Base-by-base conservation (phyloP, 2,113 vertebrate genomes). In the Heterotilapia buettikoferi region DNA sequence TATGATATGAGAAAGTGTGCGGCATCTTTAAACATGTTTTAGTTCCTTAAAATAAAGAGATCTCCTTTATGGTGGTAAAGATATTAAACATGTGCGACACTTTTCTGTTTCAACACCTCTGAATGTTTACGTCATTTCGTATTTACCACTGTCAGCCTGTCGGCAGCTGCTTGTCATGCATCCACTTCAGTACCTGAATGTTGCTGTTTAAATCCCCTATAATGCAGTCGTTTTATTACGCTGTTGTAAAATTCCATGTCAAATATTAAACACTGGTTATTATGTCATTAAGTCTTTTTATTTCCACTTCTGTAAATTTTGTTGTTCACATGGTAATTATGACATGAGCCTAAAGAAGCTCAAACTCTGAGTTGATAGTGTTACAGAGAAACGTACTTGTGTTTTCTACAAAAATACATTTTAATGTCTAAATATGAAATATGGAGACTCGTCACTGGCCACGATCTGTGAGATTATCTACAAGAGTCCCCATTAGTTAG, bases 391-490 rank as follows among this genome's bases (percentile, higher is more conserved):
- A 31, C 43, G 5, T 45, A 18, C 29, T 61, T 82, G 26, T 45
- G 19, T 82, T 53, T 45, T 79, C 6, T 47, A 21, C 7, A 5
- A 53, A 73, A 80, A 9, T 21, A 80, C 7, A 80, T 21, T 21
- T 54, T n/a, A 78, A 52, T n/a, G 73, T 52, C 4, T 52, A 50
- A 78, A 52, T 31, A 52, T 78, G 18, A 52, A 78, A 33, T 78
- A 78, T 18, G 14, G 43, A 31, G 10, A 78, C 24, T 5, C 0
- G 1, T 29, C 71, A 31, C 2, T 78, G 43, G 43, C 6, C 21
- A 19, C 6, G 9, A 47, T 47, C 68, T 50, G 24, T 31, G 10
- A 78, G 26, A 50, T 31, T 78, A 78, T n/a, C 71, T 78, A 31
- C 6, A 50, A 18, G 43, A 10, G 1, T 29, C 71, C 9, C 2